Percentiles rank a stretch among this genome's conserved stretches.
These are phyloP conservation scores for Pachycephus smyrnensis DNA, from an alignment of 2,888 invertebrate species.

Conservation along the genomic window DNA sequence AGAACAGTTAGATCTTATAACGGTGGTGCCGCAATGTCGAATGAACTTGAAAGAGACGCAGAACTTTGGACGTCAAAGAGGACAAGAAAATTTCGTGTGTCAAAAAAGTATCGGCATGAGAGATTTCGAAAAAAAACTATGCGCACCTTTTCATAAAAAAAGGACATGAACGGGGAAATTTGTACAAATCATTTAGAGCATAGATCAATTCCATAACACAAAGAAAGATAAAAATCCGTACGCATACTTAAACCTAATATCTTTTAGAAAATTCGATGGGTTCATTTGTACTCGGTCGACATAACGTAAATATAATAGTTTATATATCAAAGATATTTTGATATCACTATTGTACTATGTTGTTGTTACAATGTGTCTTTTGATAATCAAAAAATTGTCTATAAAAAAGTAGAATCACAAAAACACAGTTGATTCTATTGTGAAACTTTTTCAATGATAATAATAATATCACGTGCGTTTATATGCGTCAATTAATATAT, in stretches of 20 bases:
- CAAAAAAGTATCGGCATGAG: not conserved
- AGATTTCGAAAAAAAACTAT: not conserved
- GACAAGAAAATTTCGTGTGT: not conserved
- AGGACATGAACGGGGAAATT: not conserved
- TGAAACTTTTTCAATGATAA: not conserved
- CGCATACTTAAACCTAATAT: not conserved
- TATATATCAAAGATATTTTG: not conserved
- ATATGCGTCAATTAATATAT: no score
- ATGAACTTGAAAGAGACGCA: not conserved
- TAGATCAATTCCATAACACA: not conserved
- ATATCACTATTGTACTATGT: not conserved
- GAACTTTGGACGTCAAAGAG: not conserved
- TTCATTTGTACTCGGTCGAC: not conserved
- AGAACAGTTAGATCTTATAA: not conserved
- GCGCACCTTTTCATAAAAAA: not conserved
- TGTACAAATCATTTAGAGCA: not conserved
- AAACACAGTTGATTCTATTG: not conserved
- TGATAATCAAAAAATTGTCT: not conserved
- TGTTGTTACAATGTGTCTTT: not conserved
- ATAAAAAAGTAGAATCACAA: not conserved
- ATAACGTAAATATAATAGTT: not conserved
- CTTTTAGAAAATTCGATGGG: not conserved
- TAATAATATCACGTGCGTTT: not conserved
- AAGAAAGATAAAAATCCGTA: not conserved
- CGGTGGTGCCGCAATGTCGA: not conserved